phyloP scores from a whole-genome alignment of 2,888 invertebrate genomes.

The Drosophila greeni region DNA sequence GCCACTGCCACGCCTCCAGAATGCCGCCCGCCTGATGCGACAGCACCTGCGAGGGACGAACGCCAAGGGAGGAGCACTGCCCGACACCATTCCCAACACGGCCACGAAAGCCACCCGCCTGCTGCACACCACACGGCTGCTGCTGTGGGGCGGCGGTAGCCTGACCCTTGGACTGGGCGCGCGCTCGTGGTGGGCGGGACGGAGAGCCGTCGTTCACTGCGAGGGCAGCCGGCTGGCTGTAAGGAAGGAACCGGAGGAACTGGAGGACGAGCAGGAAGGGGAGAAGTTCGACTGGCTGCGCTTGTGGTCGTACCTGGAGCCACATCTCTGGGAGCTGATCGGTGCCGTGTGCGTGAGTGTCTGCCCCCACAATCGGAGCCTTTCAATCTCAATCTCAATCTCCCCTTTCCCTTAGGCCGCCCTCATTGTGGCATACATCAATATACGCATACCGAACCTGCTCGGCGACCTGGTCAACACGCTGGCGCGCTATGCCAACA shows the following conservation, averaged over 20 bases:
- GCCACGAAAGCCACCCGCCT: slow-evolving; percentile 31
- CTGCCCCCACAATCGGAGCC: accelerated
- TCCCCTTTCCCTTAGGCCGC: slow-evolving; percentile 84
- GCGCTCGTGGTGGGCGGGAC: slow-evolving; percentile 55
- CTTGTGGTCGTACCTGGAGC: slow-evolving; percentile 86
- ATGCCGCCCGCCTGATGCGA: slow-evolving; percentile 52
- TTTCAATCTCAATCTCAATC: neutral
- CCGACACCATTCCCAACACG: slow-evolving; percentile 5
- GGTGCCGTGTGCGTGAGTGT: slow-evolving; percentile 86
- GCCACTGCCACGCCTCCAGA: slow-evolving; percentile 55
- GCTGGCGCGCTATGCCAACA: slow-evolving; percentile 81
- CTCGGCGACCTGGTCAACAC: slow-evolving; percentile 91
- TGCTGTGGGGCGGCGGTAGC: slow-evolving; percentile 71
- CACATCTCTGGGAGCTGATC: slow-evolving; percentile 87
- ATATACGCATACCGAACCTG: slow-evolving; percentile 92
- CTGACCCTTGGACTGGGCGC: slow-evolving; percentile 66
- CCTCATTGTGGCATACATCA: slow-evolving; percentile 90
- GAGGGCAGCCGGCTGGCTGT: slow-evolving; percentile 74
- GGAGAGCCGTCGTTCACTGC: slow-evolving; percentile 62
- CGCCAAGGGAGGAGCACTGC: neutral
- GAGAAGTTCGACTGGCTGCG: slow-evolving; percentile 88
- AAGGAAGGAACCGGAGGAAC: slow-evolving; percentile 2
- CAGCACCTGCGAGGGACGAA: slow-evolving; percentile 41
- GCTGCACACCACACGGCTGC: slow-evolving; percentile 53
- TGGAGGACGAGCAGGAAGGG: slow-evolving; percentile 78